Conservation (phyloP, 2,797 vertebrate species). For the Parauchenoglanis ngamensis region DNA sequence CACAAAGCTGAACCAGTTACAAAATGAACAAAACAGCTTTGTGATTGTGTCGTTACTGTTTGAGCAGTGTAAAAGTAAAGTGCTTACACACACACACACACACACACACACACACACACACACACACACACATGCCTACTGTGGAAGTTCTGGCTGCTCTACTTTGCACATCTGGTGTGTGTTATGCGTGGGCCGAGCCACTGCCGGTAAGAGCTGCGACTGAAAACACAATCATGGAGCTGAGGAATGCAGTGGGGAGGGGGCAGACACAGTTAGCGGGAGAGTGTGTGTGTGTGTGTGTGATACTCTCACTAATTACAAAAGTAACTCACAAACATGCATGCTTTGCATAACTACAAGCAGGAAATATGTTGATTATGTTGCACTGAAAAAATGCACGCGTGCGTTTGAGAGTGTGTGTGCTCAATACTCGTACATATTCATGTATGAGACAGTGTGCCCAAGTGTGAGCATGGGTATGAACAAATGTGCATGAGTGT, state of each 20-base stretch:
- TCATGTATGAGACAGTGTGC: too few relatives aligned
- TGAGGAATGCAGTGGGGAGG: slow-evolving; percentile 42
- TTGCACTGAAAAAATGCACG: background rate
- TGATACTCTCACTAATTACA: slow-evolving; percentile 6
- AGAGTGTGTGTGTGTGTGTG: background rate
- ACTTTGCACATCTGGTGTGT: slow-evolving; percentile 59
- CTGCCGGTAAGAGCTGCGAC: slow-evolving; percentile 55
- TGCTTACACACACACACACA: background rate
- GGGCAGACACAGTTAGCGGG: slow-evolving; percentile 1
- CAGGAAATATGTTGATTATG: background rate
- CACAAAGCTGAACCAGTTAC: background rate
- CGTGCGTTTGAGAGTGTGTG: slow-evolving; percentile 6
- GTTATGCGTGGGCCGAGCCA: slow-evolving; percentile 51
- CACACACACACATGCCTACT: slow-evolving; percentile 20
- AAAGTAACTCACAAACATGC: background rate
- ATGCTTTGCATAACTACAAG: background rate
- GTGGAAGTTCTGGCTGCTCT: slow-evolving; percentile 40
- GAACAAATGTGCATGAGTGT: background rate
- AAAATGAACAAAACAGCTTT: slow-evolving; percentile 4
- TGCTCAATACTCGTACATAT: background rate
- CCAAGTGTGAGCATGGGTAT: background rate
- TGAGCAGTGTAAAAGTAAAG: slow-evolving; percentile 6
- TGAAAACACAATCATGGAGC: slow-evolving; percentile 47
- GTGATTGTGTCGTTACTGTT: slow-evolving; percentile 1
- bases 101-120: background rate